Evolutionary conservation across 2,113 vertebrate genomes (phyloP), one percentile per base, ranked within the genome.

Genomic region (Acrocephalus arundinaceus): DNA sequence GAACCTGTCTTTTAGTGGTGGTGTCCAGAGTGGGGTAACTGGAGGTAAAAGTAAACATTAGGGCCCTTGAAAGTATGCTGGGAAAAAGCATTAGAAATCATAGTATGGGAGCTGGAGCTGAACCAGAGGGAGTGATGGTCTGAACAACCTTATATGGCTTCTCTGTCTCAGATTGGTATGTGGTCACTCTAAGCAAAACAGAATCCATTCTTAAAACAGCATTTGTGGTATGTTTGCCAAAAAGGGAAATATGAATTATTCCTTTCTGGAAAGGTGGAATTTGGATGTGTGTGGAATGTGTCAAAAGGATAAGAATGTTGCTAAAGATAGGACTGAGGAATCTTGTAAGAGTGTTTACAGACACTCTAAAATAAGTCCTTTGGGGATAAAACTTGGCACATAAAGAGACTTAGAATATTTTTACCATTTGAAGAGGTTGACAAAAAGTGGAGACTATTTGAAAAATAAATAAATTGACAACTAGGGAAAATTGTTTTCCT

Each of bases 151-250:
- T 92, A 90, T 90, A 93, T 93, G 93, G 94, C 57, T 94, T 84
- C 46, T 90, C 43, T 86, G 75, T 33, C 46, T 89, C 39, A 19
- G 15, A 20, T 31, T 75, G 52, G 43, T 80, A 33, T 2, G 0
- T 62, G 37, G 51, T 52, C 70, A 68, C 66, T 81, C 55, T n/a
- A 15, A 90, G 67, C 86, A 74, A 71, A 88, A 39, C 59, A 80
- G 58, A 87, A 15, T 75, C 84, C 86, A 65, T 92, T 93, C 94
- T 95, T 87, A 89, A 95, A 95, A 90, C 93, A 94, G 76, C 39
- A 55, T 65, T 71, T 12, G 1, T 80, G 66, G 13, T 52, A 23
- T 72, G 57, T 65, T 96, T 87, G 61, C 93, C 87, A 81, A 41
- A 91, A 92, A 75, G 76, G 91, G 84, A 93, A 94, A 46, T 63